Percentiles rank a stretch among this genome's conserved stretches.
Evolutionary conservation across 2,797 vertebrate species (phyloP).

Genomic region (Sebastes alutus): DNA sequence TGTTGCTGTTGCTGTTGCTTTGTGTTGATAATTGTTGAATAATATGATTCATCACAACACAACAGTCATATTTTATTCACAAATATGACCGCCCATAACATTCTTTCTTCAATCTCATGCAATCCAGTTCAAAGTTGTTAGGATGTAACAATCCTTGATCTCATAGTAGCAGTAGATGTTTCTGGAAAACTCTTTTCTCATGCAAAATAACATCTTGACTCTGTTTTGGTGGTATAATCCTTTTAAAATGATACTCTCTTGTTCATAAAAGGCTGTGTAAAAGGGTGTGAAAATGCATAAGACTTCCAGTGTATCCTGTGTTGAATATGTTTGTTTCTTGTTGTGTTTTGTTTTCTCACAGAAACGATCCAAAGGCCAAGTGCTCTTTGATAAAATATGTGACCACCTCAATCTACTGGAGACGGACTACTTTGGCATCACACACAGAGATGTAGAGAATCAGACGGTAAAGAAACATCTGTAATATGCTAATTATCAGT

Average conservation of each 20-base stretch:
- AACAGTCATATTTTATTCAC: neutral
- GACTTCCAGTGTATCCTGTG: neutral
- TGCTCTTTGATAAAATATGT: constrained; percentile 95
- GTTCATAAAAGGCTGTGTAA: neutral
- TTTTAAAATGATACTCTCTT: neutral
- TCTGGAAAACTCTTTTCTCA: neutral
- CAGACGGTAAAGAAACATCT: constrained; percentile 87
- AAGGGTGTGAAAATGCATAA: neutral
- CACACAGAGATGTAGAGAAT: constrained; percentile 92
- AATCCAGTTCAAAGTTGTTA: neutral
- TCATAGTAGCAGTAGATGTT: neutral
- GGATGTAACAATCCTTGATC: neutral
- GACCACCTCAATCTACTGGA: constrained; percentile 97
- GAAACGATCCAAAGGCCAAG: constrained; percentile 93
- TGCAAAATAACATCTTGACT: neutral
- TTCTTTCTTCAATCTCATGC: neutral
- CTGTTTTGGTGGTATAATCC: neutral
- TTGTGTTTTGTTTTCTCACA: constrained; percentile 55
- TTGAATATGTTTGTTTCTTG: neutral
- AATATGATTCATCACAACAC: neutral
- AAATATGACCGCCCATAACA: neutral
- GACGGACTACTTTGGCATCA: constrained; percentile 96
- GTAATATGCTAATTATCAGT: neutral
- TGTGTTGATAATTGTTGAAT: neutral
- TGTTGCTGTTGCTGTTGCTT: neutral